Evolutionary conservation across 35 echinoderm and acorn worm genomes (phyloP), one percentile per base, ranked within the genome.

Genomic region (Heliocidaris erythrogramma): DNA sequence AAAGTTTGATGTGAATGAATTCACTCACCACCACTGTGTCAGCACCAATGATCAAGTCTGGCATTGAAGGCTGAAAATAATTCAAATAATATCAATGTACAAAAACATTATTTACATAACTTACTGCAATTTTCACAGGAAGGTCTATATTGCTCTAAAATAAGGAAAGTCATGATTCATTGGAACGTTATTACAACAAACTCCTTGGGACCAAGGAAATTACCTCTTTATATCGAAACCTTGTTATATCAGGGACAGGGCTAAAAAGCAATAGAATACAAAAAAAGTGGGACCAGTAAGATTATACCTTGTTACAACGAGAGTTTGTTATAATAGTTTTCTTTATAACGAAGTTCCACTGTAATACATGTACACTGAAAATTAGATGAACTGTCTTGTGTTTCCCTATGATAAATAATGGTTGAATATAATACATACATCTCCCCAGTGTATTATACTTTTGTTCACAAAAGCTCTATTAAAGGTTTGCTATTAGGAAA

Each of bases 21-120:
- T 89, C 89, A 99, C 98, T 95, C 94, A 99, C 98, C 93, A 99
- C 98, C 30, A 99, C 97, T 93, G 98, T 99, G 88, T 99, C 98
- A 88, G 98, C 98, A 30, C 97, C 98, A 90, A 99, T 97, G 30
- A 99, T 96, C 7, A 99, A 93, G 42, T 97, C 96, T n/a, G 96
- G 95, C 50, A 61, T 60, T 35, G 87, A 88, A 78, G 90, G 88
- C 56, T 60, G 60, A 78, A 48, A 94, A 48, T 86, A 48, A 49
- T 24, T 84, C 17, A 48, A 84, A 94, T 84, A 94, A 32, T 1
- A 24, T 31, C 21, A 93, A 24, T 49, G 49, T 35, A n/a, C n/a
- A 86, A 94, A 16, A 48, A 13, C 30, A 94, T 31, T 48, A n/a
- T n/a, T n/a, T n/a, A n/a, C n/a, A n/a, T n/a, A 0, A 29, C 0